phyloP scores from a whole-genome alignment of 2,113 vertebrate species.

The Brienomyrus brachyistius region DNA sequence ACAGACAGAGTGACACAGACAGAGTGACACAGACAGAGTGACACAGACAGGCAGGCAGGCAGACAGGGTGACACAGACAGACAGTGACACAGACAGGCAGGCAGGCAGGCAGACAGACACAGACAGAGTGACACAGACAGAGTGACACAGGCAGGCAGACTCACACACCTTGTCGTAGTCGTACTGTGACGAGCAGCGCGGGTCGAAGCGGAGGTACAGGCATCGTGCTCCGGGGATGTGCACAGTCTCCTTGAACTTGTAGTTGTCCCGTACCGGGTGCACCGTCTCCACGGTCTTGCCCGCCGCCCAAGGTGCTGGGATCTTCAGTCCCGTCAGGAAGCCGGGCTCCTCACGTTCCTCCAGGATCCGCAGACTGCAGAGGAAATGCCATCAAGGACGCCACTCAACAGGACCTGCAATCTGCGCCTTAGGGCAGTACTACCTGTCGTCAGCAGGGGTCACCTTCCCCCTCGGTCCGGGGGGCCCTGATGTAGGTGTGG shows the following conservation, averaged over 20 bases:
- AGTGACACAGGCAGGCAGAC: background rate
- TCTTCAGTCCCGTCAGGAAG: conserved; percentile 93
- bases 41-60: too few relatives aligned
- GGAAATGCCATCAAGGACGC: background rate
- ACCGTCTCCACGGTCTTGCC: conserved; percentile 96
- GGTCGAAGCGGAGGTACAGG: conserved; percentile 92
- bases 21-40: background rate
- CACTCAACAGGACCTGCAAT: conserved; percentile 18
- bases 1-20: background rate
- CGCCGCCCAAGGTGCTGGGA: conserved; percentile 96
- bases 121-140: too few relatives aligned
- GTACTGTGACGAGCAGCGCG: conserved; percentile 95
- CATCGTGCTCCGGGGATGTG: conserved; percentile 96
- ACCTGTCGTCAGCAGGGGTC: conserved; percentile 68
- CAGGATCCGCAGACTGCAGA: conserved; percentile 70
- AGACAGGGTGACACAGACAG: too few relatives aligned
- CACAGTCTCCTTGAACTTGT: conserved; percentile 97
- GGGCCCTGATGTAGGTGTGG: conserved; percentile 54
- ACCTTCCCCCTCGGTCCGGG: conserved; percentile 70
- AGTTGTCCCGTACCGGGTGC: conserved; percentile 95
- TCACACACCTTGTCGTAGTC: conserved; percentile 90
- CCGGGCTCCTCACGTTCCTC: conserved; percentile 95
- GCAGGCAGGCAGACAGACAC: too few relatives aligned
- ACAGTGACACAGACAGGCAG: too few relatives aligned
- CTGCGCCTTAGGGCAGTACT: conserved; percentile 37